Percentiles rank a stretch among this genome's conserved stretches.
Evolutionary conservation across 2,888 invertebrate genomes (phyloP).

Genomic region (Ornithoptera priamus): DNA sequence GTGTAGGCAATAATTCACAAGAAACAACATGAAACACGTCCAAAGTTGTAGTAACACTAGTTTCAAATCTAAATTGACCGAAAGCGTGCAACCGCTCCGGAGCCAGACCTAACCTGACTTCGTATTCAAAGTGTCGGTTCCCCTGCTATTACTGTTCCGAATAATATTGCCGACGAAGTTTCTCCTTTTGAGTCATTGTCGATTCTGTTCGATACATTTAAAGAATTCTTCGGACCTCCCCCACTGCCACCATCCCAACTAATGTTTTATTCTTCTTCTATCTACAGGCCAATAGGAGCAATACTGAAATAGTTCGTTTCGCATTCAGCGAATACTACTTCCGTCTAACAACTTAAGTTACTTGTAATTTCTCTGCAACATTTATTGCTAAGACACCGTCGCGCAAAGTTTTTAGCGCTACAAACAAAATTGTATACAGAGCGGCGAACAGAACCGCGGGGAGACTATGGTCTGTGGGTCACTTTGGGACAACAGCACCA

Average conservation of each 20-base stretch:
- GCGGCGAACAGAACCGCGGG: background rate
- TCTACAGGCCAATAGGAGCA: background rate
- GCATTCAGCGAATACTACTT: constrained; percentile 8
- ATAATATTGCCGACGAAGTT: constrained; percentile 36
- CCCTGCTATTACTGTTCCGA: constrained; percentile 38
- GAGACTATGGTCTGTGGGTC: background rate
- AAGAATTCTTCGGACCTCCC: constrained; percentile 9
- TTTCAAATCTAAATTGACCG: constrained; percentile 57
- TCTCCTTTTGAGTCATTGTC: constrained; percentile 36
- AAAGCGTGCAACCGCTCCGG: constrained; percentile 41
- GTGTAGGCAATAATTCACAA: too few relatives aligned
- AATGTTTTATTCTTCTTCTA: constrained; percentile 24
- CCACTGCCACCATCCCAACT: background rate
- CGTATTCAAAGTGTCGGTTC: constrained; percentile 42
- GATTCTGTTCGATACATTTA: constrained; percentile 30
- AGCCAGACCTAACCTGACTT: constrained; percentile 34
- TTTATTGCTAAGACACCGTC: background rate
- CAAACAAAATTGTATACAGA: background rate
- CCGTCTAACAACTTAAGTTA: background rate
- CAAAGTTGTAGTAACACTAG: background rate
- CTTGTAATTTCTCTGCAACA: background rate
- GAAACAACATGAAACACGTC: too few relatives aligned
- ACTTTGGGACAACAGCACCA: background rate
- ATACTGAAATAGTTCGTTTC: background rate
- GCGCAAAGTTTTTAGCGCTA: background rate